Evolutionary conservation across 2,113 vertebrate genomes (phyloP), one percentile per base, ranked within the genome.

Genomic region (Corydoras maculifer): DNA sequence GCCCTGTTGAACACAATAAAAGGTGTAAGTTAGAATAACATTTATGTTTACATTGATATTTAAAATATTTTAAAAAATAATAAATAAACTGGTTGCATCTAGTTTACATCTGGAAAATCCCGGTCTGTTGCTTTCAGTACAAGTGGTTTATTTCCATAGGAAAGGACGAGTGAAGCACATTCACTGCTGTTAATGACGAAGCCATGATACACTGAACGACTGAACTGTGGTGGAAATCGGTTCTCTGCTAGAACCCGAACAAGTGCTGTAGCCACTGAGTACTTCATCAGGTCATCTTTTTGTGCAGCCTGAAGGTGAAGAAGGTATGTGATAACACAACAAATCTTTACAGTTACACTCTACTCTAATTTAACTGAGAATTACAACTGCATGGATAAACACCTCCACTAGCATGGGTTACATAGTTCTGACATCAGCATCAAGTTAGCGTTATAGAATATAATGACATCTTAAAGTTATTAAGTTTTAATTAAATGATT

Each of bases 271-370:
- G 91, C 84, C 62, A 93, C 81, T 2, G 86, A 80, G 61, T 90
- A 92, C 65, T 93, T 93, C 77, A 85, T 89, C 66, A 85, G 85
- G 62, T 92, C 92, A 8, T 91, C 72, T 11, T 85, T 80, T 69
- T 92, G 91, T 62, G 83, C 89, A 2, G 88, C 90, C 92, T 92
- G 69, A 5, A 35, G 62, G 31, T 54, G 58, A 74, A 58, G 55
- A 43, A 43, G 35, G 35, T 43, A 43, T 43, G 35, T 43, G 35
- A 43, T 43, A 43, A 43, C 7, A 25, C 18, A 25, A 25, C 18
- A 25, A 25, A 25, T 25, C 18, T 25, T 25, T 25, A 25, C 35
- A 43, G 35, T 5, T 4, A 43, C 35, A 43, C 35, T 43, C 35
- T 43, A 43, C 7, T 5, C 4, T 43, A 43, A 43, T 8, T 43